Evolutionary conservation across 2,888 invertebrate species (phyloP), one percentile per base, ranked within the genome.

Genomic region (Uloborus plumipes): DNA sequence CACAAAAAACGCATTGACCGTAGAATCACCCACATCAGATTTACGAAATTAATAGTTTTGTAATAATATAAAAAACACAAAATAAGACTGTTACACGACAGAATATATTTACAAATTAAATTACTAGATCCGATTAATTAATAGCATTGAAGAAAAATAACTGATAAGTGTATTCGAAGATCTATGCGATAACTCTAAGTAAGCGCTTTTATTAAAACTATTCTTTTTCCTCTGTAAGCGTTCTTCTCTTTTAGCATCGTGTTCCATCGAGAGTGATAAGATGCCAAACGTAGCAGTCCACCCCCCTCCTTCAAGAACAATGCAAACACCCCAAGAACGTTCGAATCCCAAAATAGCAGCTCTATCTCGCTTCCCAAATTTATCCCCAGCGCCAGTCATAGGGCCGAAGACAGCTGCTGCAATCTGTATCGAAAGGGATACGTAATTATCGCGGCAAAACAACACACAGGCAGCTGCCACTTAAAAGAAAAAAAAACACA

Each of bases 371-470:
- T 59, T 64, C 80, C 80, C 80, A 80, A 80, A 80, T 74, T 80
- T 80, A 74, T 69, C 67, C 80, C 20, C 31, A 53, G 20, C 20
- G 9, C 51, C 61, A 47, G 59, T 47, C 47, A 58, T 50, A 59
- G 47, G 49, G 64, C 39, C 47, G n/a, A 15, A 67, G 73, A 73
- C 80, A 79, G 73, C 73, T 74, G 80, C 73, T 20, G 67, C 73
- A 67, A 80, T 80, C 74, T 69, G 80, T 74, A 80, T 64, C 62
- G 74, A 80, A 79, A 66, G 79, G 79, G 79, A 79, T 79, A 73
- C 67, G 79, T 73, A 79, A 79, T 79, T 79, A 79, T 79, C 79
- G 67, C 66, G 47, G 20, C 39, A 49, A 61, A 73, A 73, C 72
- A 73, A 75, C 67, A 79, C 65, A 79, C 65, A 73, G 66, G 49